A percentile compares a stretch with the other conserved stretches of the same genome.
Evolutionary conservation across 2,113 vertebrate species (phyloP).

Genomic region (Telmatochromis sp.): DNA sequence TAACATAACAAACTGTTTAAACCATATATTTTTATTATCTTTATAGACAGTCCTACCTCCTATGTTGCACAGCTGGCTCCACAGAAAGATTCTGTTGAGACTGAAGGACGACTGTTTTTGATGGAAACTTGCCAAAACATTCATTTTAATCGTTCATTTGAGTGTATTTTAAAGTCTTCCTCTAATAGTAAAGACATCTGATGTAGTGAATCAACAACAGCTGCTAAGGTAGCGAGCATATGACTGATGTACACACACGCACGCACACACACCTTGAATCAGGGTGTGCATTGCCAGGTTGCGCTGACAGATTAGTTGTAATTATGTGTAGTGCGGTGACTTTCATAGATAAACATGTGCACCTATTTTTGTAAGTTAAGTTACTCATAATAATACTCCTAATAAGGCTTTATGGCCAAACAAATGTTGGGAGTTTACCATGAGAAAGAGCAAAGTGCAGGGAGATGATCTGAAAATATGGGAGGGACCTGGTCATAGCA

Average conservation of each 20-base stretch:
- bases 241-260: background rate
- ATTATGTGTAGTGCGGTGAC: background rate
- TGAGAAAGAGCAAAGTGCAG: background rate
- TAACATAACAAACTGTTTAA: rapidly evolving
- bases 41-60: rapidly evolving
- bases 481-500: background rate
- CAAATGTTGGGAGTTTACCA: background rate
- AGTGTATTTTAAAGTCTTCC: background rate
- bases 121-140: background rate
- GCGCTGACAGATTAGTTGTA: background rate
- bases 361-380: background rate
- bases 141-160: background rate
- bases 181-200: background rate
- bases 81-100: background rate
- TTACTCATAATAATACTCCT: background rate
- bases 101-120: background rate
- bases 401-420: background rate
- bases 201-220: background rate
- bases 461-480: background rate
- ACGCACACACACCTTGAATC: background rate
- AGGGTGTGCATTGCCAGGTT: background rate
- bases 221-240: background rate
- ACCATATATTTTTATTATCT: background rate
- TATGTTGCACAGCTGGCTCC: background rate
- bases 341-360: background rate